These are phyloP conservation scores for Elegia similella DNA, from an alignment of 2,888 invertebrate genomes.

Conservation along the genomic window DNA sequence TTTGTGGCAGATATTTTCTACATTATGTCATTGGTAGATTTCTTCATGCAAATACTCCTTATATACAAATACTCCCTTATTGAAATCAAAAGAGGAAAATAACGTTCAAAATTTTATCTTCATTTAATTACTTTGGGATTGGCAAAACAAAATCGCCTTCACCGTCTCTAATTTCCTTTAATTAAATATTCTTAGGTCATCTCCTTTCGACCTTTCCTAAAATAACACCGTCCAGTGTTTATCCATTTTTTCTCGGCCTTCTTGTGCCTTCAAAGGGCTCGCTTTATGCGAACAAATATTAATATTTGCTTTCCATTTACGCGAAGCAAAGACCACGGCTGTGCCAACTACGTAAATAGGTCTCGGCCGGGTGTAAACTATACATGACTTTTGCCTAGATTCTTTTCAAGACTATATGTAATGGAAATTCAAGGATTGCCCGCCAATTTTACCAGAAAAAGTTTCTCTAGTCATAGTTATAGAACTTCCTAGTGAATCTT, in stretches of 20 bases:
- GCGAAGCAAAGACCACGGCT: conserved; percentile 27
- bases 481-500: no score
- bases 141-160: neutral
- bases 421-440: neutral
- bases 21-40: no score
- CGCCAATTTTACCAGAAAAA: no score
- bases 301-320: conserved; percentile 52
- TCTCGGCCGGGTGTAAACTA: conserved; percentile 35
- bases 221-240: neutral
- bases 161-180: neutral
- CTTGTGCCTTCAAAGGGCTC: conserved; percentile 20
- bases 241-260: neutral
- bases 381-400: neutral
- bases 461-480: no score
- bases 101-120: neutral
- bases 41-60: no score
- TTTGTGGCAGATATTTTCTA: no score
- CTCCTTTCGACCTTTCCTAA: neutral
- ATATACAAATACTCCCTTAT: neutral
- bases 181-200: neutral
- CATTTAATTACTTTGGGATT: neutral
- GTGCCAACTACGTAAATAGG: conserved; percentile 51
- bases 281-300: conserved; percentile 32
- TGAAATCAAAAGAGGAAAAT: neutral
- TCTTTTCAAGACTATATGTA: conserved; percentile 2